Base-by-base conservation (phyloP, 30 jellyfish, hydroid and myxozoan species). In the Aurelia coerulea region DNA sequence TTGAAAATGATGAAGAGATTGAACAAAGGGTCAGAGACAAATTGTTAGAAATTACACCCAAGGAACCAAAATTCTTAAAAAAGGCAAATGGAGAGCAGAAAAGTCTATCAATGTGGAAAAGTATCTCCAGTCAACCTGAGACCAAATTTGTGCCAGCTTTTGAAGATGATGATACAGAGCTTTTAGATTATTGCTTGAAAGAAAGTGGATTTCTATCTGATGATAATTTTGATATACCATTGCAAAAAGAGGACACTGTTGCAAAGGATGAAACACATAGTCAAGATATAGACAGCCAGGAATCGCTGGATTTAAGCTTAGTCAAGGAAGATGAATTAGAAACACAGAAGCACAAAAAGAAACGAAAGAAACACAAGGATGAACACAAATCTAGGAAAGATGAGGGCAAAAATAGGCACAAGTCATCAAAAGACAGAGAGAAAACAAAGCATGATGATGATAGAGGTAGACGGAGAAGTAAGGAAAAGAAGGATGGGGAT, bases 71-170 rank as follows among this genome's bases (percentile, higher is more conserved):
- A 10, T 33, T 60, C 2, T 77, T 78, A 34, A 77, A 32, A 23
- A 77, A 56, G 68, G 41, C 35, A 46, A 60, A 34, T 41, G 80
- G 80, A 13, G 29, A 11, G 51, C 29, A 63, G 34, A 76, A 51
- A 33, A 68, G 52, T 16, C 13, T 16, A 9, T 16, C 49, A n/a
- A 75, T 19, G 18, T 18, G 35, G 70, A 60, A 12, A 60, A 23
- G 35, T 23, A 46, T 6, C 8, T 46, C 56, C 15, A 46, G 56
- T 46, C 54, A 65, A 17, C 13, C 58, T 16, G 63, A 49, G 19
- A 51, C 78, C 7, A 46, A 35, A 62, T 84, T 84, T 84, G 93
- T 84, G 12, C 87, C 87, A 18, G 93, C 93, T 46, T 84, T 74
- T 74, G 89, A 79, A 39, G 80, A 79, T 41, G 80, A 79, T 31